Percentiles rank a stretch among this genome's conserved stretches.
Evolutionary conservation across 2,797 vertebrate species (phyloP).

Genomic region (Crypturellus tataupa): DNA sequence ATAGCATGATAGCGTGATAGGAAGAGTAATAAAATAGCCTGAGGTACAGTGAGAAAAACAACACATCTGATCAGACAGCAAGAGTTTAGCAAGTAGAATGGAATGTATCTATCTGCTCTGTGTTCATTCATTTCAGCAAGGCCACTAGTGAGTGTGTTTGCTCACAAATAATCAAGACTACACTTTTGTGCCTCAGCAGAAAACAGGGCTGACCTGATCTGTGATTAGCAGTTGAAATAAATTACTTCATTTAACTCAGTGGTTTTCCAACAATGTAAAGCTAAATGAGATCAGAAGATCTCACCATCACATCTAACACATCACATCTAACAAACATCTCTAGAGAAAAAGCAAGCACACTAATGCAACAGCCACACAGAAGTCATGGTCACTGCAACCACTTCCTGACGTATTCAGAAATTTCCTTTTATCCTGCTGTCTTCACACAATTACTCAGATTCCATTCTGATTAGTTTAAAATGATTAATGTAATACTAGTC

Average conservation of each 20-base stretch:
- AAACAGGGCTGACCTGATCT: neutral
- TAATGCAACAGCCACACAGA: neutral
- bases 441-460: neutral
- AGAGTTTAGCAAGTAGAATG: neutral
- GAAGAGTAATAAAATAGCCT: slow-evolving; percentile 33
- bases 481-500: neutral
- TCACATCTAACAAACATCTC: neutral
- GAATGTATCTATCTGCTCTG: slow-evolving; percentile 6
- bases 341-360: neutral
- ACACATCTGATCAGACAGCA: slow-evolving; percentile 6
- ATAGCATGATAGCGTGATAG: neutral
- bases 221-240: neutral
- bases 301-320: neutral
- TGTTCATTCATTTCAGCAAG: slow-evolving; percentile 9
- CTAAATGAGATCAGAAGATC: neutral
- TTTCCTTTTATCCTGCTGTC: neutral
- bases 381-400: neutral
- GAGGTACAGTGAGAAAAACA: neutral
- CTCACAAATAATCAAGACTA: slow-evolving; percentile 26
- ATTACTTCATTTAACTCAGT: neutral
- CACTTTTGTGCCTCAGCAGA: neutral
- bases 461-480: neutral
- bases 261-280: neutral
- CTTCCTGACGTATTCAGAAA: neutral
- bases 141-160: slow-evolving; percentile 3